Base-by-base conservation (phyloP, 2,888 invertebrate genomes). In the Caprella mutica region DNA sequence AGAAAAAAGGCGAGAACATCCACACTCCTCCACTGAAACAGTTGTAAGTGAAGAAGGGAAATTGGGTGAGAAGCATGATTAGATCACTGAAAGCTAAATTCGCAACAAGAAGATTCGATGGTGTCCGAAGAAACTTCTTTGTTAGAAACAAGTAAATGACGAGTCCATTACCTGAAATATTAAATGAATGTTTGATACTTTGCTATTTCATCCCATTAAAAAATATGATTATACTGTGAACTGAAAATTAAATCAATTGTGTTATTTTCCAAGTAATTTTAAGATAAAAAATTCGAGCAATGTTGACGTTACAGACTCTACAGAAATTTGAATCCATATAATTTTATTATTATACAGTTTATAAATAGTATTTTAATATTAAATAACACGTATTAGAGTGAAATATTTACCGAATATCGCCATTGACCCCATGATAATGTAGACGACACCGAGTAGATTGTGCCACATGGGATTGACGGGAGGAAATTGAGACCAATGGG, bases 61-160 rank as follows among this genome's bases (percentile, higher is more conserved):
- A 55, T 23, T 60, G 55, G 4, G 63, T 53, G 5, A 80, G 72
- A 87, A 88, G 87, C 89, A 89, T 89, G 29, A 86, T 73, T 69
- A 89, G 88, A 73, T 89, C 89, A 67, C 85, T 81, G 58, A 88
- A 74, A 1, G 89, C 86, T 70, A 89, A 73, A 72, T 89, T 86
- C 52, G 89, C 78, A 12, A 89, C 86, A 60, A 89, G 81, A 69
- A 89, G 80, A 70, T 89, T 89, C 46, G 89, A 88, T 2, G 89
- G 85, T 0, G 82, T 83, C 19, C 82, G 77, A 29, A 84, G 73
- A 2, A 77, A 75, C 70, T 83, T 84, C 46, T 61, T 63, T 26
- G 65, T 60, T 12, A 58, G 58, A 65, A 65, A 68, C 8, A 68
- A 65, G 52, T 67, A 68, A 39, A 68, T 56, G 6, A 68, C 68